Evolutionary conservation across 2,113 vertebrate species (phyloP).

Genomic region (Thamnaconus septentrionalis): DNA sequence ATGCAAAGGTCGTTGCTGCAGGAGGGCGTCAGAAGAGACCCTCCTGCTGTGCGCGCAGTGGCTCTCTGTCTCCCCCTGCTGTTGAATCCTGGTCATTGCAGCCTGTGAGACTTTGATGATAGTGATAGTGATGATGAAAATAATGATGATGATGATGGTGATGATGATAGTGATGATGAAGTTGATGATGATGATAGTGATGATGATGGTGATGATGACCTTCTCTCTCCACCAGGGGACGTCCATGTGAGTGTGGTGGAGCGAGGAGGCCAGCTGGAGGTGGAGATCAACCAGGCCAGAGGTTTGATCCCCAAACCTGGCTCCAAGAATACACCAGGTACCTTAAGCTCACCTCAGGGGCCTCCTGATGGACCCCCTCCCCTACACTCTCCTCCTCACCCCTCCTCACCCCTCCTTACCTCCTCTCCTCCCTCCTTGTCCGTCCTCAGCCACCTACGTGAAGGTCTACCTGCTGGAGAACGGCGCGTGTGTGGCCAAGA

Average conservation of each 20-base stretch:
- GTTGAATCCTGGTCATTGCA: conserved; percentile 38
- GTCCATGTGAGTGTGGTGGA: conserved; percentile 89
- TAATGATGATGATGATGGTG: no score
- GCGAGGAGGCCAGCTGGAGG: conserved; percentile 92
- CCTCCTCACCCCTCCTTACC: neutral
- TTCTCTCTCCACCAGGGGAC: conserved; percentile 78
- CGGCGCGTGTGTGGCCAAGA: conserved; percentile 92
- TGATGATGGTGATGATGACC: neutral
- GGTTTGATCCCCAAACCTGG: conserved; percentile 89
- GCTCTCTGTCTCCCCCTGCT: conserved; percentile 63
- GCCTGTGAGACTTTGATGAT: neutral
- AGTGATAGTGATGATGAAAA: no score
- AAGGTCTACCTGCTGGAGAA: conserved; percentile 96
- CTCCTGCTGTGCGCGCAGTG: neutral
- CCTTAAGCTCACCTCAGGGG: neutral
- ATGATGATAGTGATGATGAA: no score
- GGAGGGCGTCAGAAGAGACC: conserved; percentile 21
- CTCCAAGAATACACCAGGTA: conserved; percentile 93
- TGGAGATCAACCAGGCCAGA: conserved; percentile 94
- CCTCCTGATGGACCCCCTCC: neutral
- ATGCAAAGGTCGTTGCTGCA: conserved; percentile 45
- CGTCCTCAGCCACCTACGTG: conserved; percentile 85
- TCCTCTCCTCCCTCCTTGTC: conserved; percentile 1
- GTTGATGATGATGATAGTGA: no score
- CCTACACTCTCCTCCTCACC: neutral